Base-by-base conservation (phyloP, 2,113 vertebrate species). In the Austrofundulus limnaeus region DNA sequence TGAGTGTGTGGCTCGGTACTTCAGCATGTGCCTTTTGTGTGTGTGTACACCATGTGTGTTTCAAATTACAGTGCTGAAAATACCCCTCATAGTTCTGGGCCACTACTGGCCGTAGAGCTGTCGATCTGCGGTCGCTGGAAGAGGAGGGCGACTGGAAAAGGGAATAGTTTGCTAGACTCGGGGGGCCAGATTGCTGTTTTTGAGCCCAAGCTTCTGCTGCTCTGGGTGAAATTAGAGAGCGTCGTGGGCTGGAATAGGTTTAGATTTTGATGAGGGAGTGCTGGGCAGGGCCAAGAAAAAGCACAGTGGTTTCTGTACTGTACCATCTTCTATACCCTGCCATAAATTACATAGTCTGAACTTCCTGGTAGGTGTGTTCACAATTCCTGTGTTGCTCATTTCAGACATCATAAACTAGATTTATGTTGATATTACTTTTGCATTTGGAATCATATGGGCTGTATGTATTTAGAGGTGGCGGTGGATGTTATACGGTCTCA, bases 31-130 rank as follows among this genome's bases (percentile, higher is more conserved):
- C 67, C 17, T 81, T 69, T 59, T 74, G 46, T 77, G 55, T 61
- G 70, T 71, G 48, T 80, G 34, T 70, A 21, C 49, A 80, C 81
- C 89, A 86, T 88, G 67, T 85, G 84, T 81, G 70, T 81, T 86
- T 91, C 61, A 91, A 92, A 93, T 93, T 91, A 92, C 88, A 91
- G 90, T 86, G 89, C 90, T 90, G 86, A 92, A 91, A 92, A 93
- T 92, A 92, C 88, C 90, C 87, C 83, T 92, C 92, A 92, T 93
- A 92, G 87, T 92, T 93, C 89, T 68, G 81, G 89, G 77, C 84
- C 83, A 43, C 69, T 54, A 76, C 81, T 88, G 90, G 90, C 90
- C 72, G 42, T 53, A 48, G 82, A 89, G 84, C 82, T 77, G 82
- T 85, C 65, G 88, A 89, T 87, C 80, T 92, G 91, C 75, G 89